Conservation (phyloP, 2,888 invertebrate genomes). For the Drepana falcataria region DNA sequence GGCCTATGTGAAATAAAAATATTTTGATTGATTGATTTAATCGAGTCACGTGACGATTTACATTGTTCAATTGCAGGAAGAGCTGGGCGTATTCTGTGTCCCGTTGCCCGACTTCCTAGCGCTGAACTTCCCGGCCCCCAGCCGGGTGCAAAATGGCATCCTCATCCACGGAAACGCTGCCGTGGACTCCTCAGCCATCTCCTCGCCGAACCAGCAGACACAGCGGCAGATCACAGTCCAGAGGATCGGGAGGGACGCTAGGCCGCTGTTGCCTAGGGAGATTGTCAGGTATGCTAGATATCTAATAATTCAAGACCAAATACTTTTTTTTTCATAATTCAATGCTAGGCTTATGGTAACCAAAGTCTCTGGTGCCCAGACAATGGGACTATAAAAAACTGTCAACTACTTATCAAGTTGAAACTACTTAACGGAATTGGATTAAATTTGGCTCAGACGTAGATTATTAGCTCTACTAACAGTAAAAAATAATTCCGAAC, state of each 20-base stretch:
- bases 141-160: constrained; percentile 35
- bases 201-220: constrained; percentile 26
- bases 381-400: no score
- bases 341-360: no score
- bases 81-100: constrained; percentile 64
- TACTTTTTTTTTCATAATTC: no score
- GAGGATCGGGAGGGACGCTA: constrained; percentile 75
- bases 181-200: constrained; percentile 28
- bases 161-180: constrained; percentile 33
- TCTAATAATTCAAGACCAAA: no score
- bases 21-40: no score
- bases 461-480: no score
- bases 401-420: no score
- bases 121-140: constrained; percentile 48
- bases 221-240: constrained; percentile 77
- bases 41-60: background rate
- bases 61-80: constrained; percentile 48
- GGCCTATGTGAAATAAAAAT: no score
- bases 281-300: constrained; percentile 46
- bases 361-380: no score
- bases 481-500: no score
- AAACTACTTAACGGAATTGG: no score
- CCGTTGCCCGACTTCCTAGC: constrained; percentile 64
- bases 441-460: no score
- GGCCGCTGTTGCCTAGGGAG: constrained; percentile 73